Evolutionary conservation across 1,140 invertebrate species (phyloP).

Genomic region (Cydia pomonella): DNA sequence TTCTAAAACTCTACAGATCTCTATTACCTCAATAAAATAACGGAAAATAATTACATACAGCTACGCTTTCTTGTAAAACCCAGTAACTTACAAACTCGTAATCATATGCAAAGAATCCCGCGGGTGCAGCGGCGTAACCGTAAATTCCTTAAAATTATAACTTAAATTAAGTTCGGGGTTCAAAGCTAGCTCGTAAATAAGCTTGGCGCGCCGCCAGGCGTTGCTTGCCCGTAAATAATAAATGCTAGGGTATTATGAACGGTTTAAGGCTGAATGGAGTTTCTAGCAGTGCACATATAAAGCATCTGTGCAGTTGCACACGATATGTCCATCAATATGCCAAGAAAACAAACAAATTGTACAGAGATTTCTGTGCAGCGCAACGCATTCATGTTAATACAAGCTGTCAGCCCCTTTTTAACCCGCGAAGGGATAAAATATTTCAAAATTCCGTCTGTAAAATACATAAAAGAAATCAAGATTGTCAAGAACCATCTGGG

Average conservation of each 20-base stretch:
- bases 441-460: too few species aligned
- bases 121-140: not conserved
- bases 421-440: too few species aligned
- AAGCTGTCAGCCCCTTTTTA: too few species aligned
- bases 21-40: not conserved
- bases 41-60: not conserved
- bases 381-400: too few species aligned
- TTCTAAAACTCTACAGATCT: too few species aligned
- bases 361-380: too few species aligned
- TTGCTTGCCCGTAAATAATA: conserved; percentile 8
- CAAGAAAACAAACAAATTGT: too few species aligned
- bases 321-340: too few species aligned
- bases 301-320: too few species aligned
- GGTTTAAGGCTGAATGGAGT: conserved; percentile 1
- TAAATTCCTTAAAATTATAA: conserved; percentile 28
- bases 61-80: not conserved
- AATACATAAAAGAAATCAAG: too few species aligned
- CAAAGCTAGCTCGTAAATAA: conserved; percentile 4
- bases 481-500: too few species aligned
- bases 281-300: not conserved
- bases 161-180: conserved; percentile 7
- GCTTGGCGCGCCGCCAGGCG: not conserved
- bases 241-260: not conserved
- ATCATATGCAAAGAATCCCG: conserved; percentile 15
- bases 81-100: conserved; percentile 13